Percentiles rank a stretch among this genome's conserved stretches.
These are phyloP conservation scores for Achroia grisella DNA, from an alignment of 1,140 invertebrate species.

Conservation along the genomic window DNA sequence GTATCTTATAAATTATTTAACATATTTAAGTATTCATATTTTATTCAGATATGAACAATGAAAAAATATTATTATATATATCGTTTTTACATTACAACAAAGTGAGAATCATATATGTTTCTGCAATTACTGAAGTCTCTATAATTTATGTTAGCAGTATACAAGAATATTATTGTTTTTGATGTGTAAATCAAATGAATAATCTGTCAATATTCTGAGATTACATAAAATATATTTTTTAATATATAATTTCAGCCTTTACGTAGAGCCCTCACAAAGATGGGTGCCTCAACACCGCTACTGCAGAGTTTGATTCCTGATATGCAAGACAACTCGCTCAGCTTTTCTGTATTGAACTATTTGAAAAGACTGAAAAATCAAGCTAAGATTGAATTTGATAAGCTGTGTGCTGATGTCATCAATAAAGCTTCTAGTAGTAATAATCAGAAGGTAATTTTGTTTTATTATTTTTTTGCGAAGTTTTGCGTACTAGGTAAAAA, in stretches of 20 bases:
- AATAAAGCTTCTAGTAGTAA: conserved; percentile 64
- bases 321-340: conserved; percentile 93
- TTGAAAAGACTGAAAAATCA: conserved; percentile 96
- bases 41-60: too few relatives aligned
- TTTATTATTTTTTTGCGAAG: conserved; percentile 20
- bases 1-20: too few relatives aligned
- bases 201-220: too few relatives aligned
- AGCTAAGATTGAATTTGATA: conserved; percentile 96
- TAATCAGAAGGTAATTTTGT: conserved; percentile 48
- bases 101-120: too few relatives aligned
- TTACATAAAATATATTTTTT: not conserved
- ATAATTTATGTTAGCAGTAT: too few relatives aligned
- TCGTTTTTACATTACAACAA: too few relatives aligned
- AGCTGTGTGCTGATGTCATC: conserved; percentile 80
- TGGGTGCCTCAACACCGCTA: conserved; percentile 88
- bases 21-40: too few relatives aligned
- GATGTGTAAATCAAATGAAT: too few relatives aligned
- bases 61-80: too few relatives aligned
- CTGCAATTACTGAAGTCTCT: too few relatives aligned
- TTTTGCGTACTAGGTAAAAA: too few relatives aligned
- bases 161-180: too few relatives aligned
- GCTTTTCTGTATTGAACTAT: conserved; percentile 95
- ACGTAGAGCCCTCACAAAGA: conserved; percentile 90
- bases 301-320: conserved; percentile 91
- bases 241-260: conserved; percentile 79